Evolutionary conservation across 2,888 invertebrate species (phyloP), one percentile per base, ranked within the genome.

Genomic region (Ectemnius lituratus): DNA sequence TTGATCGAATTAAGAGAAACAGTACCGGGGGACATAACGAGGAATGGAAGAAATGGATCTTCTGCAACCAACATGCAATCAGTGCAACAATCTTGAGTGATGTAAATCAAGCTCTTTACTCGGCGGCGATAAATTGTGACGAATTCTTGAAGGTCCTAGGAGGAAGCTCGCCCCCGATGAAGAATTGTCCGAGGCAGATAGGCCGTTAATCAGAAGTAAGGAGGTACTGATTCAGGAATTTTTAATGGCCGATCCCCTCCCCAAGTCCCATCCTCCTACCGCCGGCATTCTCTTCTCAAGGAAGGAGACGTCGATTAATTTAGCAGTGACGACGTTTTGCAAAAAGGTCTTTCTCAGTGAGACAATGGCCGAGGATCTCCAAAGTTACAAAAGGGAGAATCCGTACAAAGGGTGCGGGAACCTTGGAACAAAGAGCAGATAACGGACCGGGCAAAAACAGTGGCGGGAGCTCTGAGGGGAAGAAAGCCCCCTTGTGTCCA

Each of bases 381-480:
- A 78, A 59, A 77, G 80, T 83, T 78, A 85, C 82, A 84, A 85
- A 87, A 83, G 85, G 80, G 85, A 79, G 75, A 49, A 70, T 65
- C 61, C 74, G 85, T 84, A 87, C 87, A 87, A 88, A 87, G 87
- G 85, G 84, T 82, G 86, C 84, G 84, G 81, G 83, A 84, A 78
- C 79, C 83, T 70, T 85, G 85, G 88, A 88, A 90, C 89, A 90
- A 90, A 88, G 87, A 80, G 77, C 72, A 86, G 89, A 89, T 89
- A 89, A 88, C 88, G 85, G 86, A 81, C 83, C 82, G 81, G 84
- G 84, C 84, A 87, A 88, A 89, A 90, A 89, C 87, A 88, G 73
- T 67, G 73, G 16, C 52, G 52, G 67, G 64, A 60, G 70, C 68
- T 67, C 68, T 63, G 73, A 68, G 70, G 57, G 62, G 62, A 67